phyloP scores from a whole-genome alignment of 1,140 invertebrate genomes.

The Nephotettix cincticeps region DNA sequence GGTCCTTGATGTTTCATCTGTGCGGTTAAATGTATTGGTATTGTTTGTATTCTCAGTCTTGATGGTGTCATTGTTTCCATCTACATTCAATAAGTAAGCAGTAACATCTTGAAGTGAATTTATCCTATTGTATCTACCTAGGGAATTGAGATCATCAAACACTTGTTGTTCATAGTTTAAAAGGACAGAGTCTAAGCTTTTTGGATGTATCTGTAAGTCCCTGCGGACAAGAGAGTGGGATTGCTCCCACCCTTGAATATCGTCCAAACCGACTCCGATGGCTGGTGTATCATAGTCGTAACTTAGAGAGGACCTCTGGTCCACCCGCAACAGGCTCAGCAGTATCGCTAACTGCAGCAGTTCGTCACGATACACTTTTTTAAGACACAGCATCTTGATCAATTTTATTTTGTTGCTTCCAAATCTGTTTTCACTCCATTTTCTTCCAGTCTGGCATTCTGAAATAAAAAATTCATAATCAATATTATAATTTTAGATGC shows the following conservation, averaged over 20 bases:
- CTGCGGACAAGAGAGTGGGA: conserved; percentile 51
- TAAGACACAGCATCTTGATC: conserved; percentile 64
- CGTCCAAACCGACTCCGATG: conserved; percentile 55
- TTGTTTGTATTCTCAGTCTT: not conserved
- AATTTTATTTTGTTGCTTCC: conserved; percentile 8
- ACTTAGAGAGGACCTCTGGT: conserved; percentile 66
- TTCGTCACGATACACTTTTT: conserved; percentile 76
- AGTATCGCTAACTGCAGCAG: conserved; percentile 74
- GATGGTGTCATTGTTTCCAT: not conserved
- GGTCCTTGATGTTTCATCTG: not conserved
- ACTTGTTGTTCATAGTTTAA: conserved; percentile 69
- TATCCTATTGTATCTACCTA: conserved; percentile 57
- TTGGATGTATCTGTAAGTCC: conserved; percentile 66
- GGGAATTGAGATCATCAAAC: conserved; percentile 73
- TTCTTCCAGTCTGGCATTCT: not conserved
- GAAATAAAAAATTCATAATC: not conserved
- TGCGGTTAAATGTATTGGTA: not conserved
- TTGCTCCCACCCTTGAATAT: conserved; percentile 60
- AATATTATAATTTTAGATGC: too few relatives aligned
- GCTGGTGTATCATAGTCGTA: conserved; percentile 50
- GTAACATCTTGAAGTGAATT: conserved; percentile 52
- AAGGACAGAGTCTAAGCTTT: conserved; percentile 69
- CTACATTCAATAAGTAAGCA: conserved; percentile 47
- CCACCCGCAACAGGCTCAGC: conserved; percentile 71
- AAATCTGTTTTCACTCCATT: conserved; percentile 6